A percentile compares a stretch with the other conserved stretches of the same genome.
Conservation (phyloP, 1,140 invertebrate genomes). For the Wasmannia auropunctata region DNA sequence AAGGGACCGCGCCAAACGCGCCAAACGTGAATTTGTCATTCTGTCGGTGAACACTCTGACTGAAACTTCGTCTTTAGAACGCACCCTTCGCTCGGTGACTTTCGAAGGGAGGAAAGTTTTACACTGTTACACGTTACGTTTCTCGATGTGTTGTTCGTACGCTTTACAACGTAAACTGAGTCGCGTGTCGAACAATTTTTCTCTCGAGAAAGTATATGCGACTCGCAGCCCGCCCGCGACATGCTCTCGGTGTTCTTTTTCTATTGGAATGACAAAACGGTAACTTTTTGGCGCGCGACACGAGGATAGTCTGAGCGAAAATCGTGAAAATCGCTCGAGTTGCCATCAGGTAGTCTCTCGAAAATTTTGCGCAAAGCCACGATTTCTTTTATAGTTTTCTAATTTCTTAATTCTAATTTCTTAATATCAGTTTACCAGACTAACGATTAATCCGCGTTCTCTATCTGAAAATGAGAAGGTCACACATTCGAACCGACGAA, state of each 20-base stretch:
- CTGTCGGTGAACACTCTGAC: too few relatives aligned
- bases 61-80: not conserved
- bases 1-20: not conserved
- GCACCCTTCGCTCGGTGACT: too few relatives aligned
- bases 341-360: slow-evolving; percentile 53
- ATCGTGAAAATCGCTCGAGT: slow-evolving; percentile 66
- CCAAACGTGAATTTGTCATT: not conserved
- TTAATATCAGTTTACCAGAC: not conserved
- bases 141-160: not conserved
- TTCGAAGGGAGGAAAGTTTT: not conserved
- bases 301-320: slow-evolving; percentile 48
- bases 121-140: not conserved
- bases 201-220: not conserved
- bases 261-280: slow-evolving; percentile 10
- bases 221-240: not conserved
- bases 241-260: not conserved
- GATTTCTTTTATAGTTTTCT: not conserved
- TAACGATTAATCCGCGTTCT: not conserved
- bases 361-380: slow-evolving; percentile 57
- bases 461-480: not conserved
- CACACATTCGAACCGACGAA: not conserved
- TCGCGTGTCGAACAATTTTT: not conserved
- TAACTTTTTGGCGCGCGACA: slow-evolving; percentile 29
- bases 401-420: not conserved
- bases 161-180: not conserved